Percentiles rank a stretch among this genome's conserved stretches.
phyloP scores from a whole-genome alignment of 2,113 vertebrate genomes.

The Tympanuchus pallidicinctus region DNA sequence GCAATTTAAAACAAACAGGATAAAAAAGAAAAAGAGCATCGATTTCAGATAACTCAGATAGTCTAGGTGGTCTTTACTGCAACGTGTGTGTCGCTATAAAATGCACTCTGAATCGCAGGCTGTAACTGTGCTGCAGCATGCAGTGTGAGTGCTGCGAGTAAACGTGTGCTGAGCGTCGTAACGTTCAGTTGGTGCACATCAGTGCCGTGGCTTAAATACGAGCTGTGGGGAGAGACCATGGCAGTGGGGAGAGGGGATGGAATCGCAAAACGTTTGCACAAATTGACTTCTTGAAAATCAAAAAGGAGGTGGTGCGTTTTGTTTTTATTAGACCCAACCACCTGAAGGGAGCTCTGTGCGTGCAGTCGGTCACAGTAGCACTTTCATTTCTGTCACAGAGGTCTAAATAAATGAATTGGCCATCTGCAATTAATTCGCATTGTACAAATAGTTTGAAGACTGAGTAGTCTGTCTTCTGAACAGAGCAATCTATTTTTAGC shows the following conservation, averaged over 20 bases:
- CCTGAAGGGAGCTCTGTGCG: background rate
- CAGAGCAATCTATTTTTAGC: slow-evolving; percentile 78
- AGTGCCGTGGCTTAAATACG: background rate
- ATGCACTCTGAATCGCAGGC: background rate
- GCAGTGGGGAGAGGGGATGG: background rate
- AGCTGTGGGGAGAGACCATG: background rate
- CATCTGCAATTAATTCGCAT: slow-evolving; percentile 72
- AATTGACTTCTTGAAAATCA: background rate
- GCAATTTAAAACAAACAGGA: background rate
- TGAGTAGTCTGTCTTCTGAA: slow-evolving; percentile 70
- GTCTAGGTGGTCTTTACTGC: background rate
- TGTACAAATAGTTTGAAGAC: slow-evolving; percentile 65
- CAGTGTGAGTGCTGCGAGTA: background rate
- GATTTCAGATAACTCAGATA: slow-evolving; percentile 21
- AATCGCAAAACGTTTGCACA: background rate
- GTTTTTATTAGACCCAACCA: background rate
- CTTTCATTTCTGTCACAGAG: slow-evolving; percentile 56
- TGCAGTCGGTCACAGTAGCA: background rate
- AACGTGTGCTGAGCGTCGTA: background rate
- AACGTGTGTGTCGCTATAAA: background rate
- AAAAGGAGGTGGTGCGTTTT: background rate
- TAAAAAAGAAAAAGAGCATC: background rate
- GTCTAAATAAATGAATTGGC: slow-evolving; percentile 62
- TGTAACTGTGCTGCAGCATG: background rate
- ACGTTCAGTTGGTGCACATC: background rate